These are phyloP conservation scores for Chrysotoxum bicinctum DNA, from an alignment of 2,888 invertebrate species.

Conservation along the genomic window DNA sequence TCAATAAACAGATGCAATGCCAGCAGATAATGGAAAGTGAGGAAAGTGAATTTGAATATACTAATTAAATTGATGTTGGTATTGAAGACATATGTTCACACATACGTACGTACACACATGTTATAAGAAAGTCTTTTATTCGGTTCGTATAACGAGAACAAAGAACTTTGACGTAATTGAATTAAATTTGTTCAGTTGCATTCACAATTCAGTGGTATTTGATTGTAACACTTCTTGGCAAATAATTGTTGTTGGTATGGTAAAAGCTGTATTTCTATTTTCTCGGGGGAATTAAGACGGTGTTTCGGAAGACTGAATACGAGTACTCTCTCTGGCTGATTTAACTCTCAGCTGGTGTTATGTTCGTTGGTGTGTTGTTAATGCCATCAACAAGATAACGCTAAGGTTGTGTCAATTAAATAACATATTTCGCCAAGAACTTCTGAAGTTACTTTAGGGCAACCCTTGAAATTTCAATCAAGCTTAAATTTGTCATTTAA, in stretches of 20 bases:
- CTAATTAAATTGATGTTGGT: constrained; percentile 3
- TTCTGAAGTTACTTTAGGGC: too few relatives aligned
- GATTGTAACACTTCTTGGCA: neutral
- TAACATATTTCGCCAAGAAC: too few relatives aligned
- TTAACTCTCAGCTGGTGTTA: too few relatives aligned
- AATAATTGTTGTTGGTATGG: neutral
- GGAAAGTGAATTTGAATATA: neutral
- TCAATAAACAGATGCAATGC: neutral
- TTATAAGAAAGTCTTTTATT: neutral
- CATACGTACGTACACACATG: too few relatives aligned
- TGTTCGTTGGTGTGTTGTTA: too few relatives aligned
- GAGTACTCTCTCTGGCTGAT: too few relatives aligned
- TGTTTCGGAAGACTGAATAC: too few relatives aligned
- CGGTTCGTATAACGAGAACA: neutral
- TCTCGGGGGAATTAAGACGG: neutral
- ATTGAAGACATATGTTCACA: neutral
- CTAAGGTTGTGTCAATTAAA: too few relatives aligned
- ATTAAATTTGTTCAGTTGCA: neutral
- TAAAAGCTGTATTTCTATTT: neutral
- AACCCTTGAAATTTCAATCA: too few relatives aligned
- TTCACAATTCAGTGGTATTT: neutral
- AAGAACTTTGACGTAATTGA: neutral
- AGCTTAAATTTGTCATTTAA: too few relatives aligned
- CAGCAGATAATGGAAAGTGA: neutral
- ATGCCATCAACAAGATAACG: too few relatives aligned